Evolutionary conservation across 1,140 invertebrate species (phyloP), one percentile per base, ranked within the genome.

Genomic region (Linepithema humile): DNA sequence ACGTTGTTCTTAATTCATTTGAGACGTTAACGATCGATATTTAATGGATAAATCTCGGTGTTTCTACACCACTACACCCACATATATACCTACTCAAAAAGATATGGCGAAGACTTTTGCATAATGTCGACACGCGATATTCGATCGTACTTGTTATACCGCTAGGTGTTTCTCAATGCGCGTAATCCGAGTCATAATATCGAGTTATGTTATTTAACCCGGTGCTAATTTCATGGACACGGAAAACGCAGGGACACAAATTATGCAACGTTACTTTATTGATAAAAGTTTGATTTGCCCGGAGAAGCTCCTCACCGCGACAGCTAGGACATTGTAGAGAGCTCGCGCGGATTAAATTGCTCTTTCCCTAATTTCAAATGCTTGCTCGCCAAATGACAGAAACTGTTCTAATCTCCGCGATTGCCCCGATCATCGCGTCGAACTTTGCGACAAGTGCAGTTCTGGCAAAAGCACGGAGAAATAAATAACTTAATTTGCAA

Each of bases 71-170:
- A 20, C n/a, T 32, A 2, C 23, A 26, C 26, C 38, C 7, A 35
- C 3, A 38, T 0, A 6, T 26, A 29, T 15, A 17, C 43, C 1
- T 1, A 29, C 12, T 70, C 43, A 45, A 62, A 62, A 40, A 67
- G 53, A 60, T 38, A 64, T 38, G 17, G 4, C 38, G 6, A 77
- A 40, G 67, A 87, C 57, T 78, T 40, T 35, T 15, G 17, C 38
- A 62, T 55, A 35, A 48, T 55, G 32, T 85, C 53, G 83, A 88
- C 53, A 75, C 50, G 43, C 45, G 86, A 88, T 48, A 88, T 67
- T 40, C 9, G 62, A 50, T 20, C 64, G 38, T 50, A 82, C 73
- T 82, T 87, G 85, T 38, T 65, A 35, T 35, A 50, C 45, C 32
- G 62, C 10, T 12, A 15, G 9, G n/a, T 38, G 35, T 82, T 53